Evolutionary conservation across 2,888 invertebrate species (phyloP).

Genomic region (Philhelius pedissequus): DNA sequence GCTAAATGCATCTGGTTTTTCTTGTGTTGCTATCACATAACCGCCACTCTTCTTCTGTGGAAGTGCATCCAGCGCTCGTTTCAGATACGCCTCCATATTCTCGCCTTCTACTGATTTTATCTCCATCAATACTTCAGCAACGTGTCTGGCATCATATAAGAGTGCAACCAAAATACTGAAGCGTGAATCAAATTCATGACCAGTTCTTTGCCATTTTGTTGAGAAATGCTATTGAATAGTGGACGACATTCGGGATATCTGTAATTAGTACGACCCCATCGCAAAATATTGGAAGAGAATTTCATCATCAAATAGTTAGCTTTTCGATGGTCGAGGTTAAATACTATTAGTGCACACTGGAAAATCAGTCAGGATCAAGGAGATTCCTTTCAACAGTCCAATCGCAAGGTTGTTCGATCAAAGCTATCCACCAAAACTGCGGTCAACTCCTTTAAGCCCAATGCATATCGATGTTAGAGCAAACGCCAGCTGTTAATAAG

Average conservation of each 20-base stretch:
- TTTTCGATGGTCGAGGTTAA: conserved; percentile 94
- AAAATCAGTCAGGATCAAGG: no score
- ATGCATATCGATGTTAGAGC: conserved; percentile 92
- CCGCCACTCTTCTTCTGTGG: conserved; percentile 87
- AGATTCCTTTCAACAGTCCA: conserved; percentile 86
- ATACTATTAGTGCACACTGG: conserved; percentile 90
- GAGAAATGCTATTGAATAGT: conserved; percentile 80
- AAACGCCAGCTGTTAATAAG: conserved; percentile 88
- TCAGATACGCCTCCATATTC: conserved; percentile 86
- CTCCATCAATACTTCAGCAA: conserved; percentile 93
- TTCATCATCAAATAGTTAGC: conserved; percentile 98
- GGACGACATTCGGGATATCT: conserved; percentile 77
- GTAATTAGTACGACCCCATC: conserved; percentile 80
- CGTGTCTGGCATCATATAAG: conserved; percentile 93
- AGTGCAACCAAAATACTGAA: conserved; percentile 89
- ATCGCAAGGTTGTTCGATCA: conserved; percentile 87
- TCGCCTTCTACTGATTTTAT: conserved; percentile 84
- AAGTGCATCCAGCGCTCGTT: no score
- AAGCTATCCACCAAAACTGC: conserved; percentile 86
- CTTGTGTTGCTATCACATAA: conserved; percentile 87
- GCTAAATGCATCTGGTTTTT: conserved; percentile 91
- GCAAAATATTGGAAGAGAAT: conserved; percentile 92
- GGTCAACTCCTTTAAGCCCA: conserved; percentile 86
- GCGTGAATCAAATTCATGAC: no score
- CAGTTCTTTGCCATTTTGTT: conserved; percentile 87